These are phyloP conservation scores for Microcebus jonahi DNA, from an alignment of 2,113 vertebrate species.

Conservation along the genomic window DNA sequence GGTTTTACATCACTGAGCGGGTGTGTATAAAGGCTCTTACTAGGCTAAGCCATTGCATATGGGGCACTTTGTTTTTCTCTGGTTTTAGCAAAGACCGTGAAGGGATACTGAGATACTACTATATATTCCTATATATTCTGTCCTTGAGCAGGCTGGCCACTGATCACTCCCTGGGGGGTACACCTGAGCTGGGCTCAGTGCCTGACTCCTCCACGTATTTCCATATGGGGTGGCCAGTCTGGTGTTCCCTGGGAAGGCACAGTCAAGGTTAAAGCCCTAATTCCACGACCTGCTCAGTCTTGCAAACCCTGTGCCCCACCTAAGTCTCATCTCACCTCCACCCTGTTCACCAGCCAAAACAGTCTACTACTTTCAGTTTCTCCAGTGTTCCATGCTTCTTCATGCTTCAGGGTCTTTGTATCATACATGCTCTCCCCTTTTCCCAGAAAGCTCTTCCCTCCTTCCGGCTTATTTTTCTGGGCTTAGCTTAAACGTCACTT, in stretches of 20 bases:
- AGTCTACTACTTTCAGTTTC: neutral
- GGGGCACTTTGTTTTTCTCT: constrained; percentile 45
- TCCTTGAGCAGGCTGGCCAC: constrained; percentile 72
- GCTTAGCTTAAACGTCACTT: neutral
- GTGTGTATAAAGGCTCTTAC: neutral
- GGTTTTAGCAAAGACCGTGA: constrained; percentile 55
- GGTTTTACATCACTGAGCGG: constrained; percentile 47
- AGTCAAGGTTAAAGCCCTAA: too few species aligned
- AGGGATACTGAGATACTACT: constrained; percentile 63
- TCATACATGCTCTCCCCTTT: neutral
- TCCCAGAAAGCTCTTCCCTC: neutral
- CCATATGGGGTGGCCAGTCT: too few species aligned
- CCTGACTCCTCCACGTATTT: constrained; percentile 74
- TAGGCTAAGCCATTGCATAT: neutral
- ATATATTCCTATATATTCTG: constrained; percentile 61
- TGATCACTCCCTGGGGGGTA: constrained; percentile 72
- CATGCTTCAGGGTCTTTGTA: neutral
- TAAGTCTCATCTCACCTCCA: neutral
- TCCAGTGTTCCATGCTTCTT: neutral
- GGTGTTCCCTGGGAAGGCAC: neutral
- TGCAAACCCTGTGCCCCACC: neutral
- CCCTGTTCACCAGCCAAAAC: neutral
- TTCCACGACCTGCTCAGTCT: neutral
- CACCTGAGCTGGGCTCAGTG: constrained; percentile 57
- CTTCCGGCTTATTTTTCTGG: neutral